Conservation (phyloP, 2,113 vertebrate species). For the Tragelaphus imberbis region DNA sequence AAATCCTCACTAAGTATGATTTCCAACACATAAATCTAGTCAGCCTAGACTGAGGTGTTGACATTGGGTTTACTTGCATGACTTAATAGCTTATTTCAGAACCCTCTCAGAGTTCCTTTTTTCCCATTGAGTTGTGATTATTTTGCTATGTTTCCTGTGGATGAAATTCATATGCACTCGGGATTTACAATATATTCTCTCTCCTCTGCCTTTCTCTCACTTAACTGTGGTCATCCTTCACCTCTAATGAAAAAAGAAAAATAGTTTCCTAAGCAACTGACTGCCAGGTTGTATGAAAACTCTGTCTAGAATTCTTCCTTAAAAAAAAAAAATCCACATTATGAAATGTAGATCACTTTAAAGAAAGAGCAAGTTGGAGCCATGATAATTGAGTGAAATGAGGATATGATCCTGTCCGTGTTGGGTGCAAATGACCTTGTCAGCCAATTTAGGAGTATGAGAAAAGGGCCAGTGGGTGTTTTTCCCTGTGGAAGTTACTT, state of each 20-base stretch:
- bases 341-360: neutral
- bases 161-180: constrained; percentile 10
- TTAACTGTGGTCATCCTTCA: neutral
- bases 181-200: neutral
- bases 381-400: neutral
- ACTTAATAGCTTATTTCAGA: constrained; percentile 29
- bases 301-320: neutral
- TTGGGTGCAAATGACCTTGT: neutral
- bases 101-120: neutral
- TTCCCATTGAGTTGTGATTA: neutral
- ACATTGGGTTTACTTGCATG: neutral
- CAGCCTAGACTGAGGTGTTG: neutral
- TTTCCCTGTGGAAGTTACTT: neutral
- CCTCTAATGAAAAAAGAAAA: neutral
- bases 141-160: constrained; percentile 7
- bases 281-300: neutral
- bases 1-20: neutral
- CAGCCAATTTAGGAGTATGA: neutral
- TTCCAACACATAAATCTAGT: neutral
- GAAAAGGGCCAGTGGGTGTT: neutral
- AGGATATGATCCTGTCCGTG: neutral
- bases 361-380: neutral
- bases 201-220: neutral
- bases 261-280: neutral
- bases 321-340: neutral